These are phyloP conservation scores for Oceanodroma tethys DNA, from an alignment of 2,113 vertebrate genomes.

Conservation along the genomic window DNA sequence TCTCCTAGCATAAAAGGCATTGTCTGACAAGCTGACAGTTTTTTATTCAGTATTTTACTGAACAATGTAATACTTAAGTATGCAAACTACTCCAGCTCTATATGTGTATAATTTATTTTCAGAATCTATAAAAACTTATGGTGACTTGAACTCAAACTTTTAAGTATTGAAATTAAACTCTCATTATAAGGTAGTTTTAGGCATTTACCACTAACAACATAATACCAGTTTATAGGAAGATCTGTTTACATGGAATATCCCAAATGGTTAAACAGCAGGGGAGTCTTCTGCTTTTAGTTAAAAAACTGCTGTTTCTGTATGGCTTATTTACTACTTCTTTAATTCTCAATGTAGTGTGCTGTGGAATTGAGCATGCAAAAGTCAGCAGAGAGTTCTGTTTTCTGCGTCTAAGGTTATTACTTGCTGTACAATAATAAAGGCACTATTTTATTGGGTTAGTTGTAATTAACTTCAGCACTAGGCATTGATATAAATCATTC, in stretches of 20 bases:
- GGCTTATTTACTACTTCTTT: conserved; percentile 78
- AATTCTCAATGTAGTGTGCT: conserved; percentile 77
- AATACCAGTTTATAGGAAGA: conserved; percentile 58
- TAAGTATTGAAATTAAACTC: conserved; percentile 64
- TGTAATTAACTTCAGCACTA: conserved; percentile 84
- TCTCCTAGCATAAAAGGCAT: not conserved
- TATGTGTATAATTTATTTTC: not conserved
- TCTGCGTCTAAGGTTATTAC: conserved; percentile 74
- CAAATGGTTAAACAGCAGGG: conserved; percentile 73
- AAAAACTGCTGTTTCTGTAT: conserved; percentile 72
- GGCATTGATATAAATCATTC: conserved; percentile 79
- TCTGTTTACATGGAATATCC: conserved; percentile 48
- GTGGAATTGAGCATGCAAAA: conserved; percentile 72
- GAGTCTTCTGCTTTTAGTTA: conserved; percentile 77
- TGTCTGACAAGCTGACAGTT: not conserved
- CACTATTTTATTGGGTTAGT: conserved; percentile 83
- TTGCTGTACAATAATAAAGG: conserved; percentile 80
- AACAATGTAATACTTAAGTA: not conserved
- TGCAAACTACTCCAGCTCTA: not conserved
- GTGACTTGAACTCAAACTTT: conserved; percentile 20
- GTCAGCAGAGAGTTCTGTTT: conserved; percentile 74
- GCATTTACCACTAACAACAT: conserved; percentile 45
- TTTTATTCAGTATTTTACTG: not conserved
- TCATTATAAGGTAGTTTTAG: conserved; percentile 48
- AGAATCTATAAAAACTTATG: not conserved